Evolutionary conservation across 2,888 invertebrate genomes (phyloP).

Genomic region (Charanyca ferruginea): DNA sequence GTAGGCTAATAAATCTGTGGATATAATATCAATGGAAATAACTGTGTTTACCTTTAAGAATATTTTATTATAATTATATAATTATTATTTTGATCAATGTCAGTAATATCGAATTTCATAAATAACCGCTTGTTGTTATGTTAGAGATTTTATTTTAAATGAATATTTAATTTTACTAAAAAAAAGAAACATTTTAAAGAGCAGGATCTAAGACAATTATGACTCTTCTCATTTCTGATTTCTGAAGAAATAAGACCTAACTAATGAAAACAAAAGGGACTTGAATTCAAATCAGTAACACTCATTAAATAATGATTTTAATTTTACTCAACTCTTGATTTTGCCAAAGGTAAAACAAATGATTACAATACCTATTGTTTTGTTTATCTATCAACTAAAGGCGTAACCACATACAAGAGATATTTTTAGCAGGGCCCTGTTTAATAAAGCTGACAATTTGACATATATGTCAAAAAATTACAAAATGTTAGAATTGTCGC

Average conservation of each 20-base stretch:
- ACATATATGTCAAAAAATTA: too few relatives aligned
- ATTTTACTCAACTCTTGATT: too few relatives aligned
- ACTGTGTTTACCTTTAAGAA: conserved; percentile 11
- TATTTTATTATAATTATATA: background rate
- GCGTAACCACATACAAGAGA: too few relatives aligned
- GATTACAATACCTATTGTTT: too few relatives aligned
- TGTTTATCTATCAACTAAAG: too few relatives aligned
- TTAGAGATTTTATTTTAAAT: background rate
- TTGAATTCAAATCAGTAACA: background rate
- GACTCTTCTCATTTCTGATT: background rate
- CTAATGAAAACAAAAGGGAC: background rate
- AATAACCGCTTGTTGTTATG: conserved; percentile 11
- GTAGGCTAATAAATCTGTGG: conserved; percentile 45
- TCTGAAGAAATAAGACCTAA: background rate
- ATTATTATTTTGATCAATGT: conserved; percentile 8
- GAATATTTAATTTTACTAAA: background rate
- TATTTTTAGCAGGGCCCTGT: too few relatives aligned
- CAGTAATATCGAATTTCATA: background rate
- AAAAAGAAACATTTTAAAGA: background rate
- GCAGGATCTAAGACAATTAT: conserved; percentile 8
- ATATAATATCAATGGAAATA: conserved; percentile 34
- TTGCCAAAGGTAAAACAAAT: too few relatives aligned
- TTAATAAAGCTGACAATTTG: too few relatives aligned
- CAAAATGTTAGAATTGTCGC: too few relatives aligned
- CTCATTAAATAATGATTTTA: too few relatives aligned